Evolutionary conservation across 2,888 invertebrate species (phyloP).

Genomic region (Octonoba sinensis): DNA sequence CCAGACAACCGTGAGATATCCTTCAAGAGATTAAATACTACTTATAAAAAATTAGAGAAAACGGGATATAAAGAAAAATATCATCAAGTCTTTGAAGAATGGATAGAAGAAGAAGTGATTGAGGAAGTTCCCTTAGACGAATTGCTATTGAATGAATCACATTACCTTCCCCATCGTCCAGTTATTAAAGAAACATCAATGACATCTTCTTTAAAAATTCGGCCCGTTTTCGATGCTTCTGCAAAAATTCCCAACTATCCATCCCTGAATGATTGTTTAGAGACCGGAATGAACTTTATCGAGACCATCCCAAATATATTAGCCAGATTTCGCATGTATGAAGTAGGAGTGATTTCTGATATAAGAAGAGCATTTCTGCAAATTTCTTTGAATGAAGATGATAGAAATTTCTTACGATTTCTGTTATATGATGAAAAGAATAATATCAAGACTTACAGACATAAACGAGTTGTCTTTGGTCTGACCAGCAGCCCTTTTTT

Average conservation of each 20-base stretch:
- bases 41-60: not conserved
- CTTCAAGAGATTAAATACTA: not conserved
- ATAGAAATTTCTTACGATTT: no score
- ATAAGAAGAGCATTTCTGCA: constrained; percentile 6
- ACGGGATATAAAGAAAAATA: not conserved
- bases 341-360: constrained; percentile 11
- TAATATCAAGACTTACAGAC: constrained; percentile 2
- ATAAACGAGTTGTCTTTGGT: constrained; percentile 5
- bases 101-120: not conserved
- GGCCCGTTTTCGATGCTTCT: not conserved
- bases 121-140: not conserved
- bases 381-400: no score
- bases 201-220: not conserved
- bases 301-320: no score
- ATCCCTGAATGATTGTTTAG: not conserved
- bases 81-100: not conserved
- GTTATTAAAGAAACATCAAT: not conserved
- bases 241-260: not conserved
- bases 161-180: not conserved
- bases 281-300: not conserved
- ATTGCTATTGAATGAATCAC: not conserved
- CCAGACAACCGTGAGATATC: not conserved
- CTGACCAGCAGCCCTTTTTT: constrained; percentile 5
- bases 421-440: constrained; percentile 10
- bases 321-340: constrained; percentile 12